Conservation (phyloP, 1,140 invertebrate genomes). For the Polypedilum vanderplanki region DNA sequence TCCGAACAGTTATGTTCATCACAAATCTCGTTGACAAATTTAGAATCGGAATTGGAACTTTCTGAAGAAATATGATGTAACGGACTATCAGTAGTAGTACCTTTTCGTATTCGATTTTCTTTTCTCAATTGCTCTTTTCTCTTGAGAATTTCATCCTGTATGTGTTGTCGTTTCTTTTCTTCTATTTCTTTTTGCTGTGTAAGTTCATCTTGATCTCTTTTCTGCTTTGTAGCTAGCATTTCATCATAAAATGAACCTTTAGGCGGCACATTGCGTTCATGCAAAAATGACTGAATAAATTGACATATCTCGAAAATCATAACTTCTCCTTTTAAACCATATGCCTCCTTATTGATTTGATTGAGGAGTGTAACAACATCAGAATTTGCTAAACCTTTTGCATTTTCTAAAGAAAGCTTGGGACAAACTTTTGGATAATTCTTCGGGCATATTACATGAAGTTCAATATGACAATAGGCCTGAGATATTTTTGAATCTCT, state of each 20-base stretch:
- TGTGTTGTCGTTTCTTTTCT: constrained; percentile 38
- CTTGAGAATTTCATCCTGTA: constrained; percentile 41
- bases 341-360: constrained; percentile 52
- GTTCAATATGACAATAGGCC: constrained; percentile 57
- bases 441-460: constrained; percentile 58
- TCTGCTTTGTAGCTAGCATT: constrained; percentile 61
- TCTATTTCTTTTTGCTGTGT: constrained; percentile 53
- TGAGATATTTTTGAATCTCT: constrained; percentile 55
- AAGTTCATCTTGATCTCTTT: constrained; percentile 52
- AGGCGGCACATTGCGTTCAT: constrained; percentile 63
- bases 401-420: constrained; percentile 39
- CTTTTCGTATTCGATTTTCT: constrained; percentile 36
- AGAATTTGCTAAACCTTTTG: constrained; percentile 60
- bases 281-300: constrained; percentile 59
- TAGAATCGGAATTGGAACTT: constrained; percentile 40
- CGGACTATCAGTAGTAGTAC: constrained; percentile 32
- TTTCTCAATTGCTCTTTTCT: constrained; percentile 42
- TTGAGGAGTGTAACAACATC: constrained; percentile 49
- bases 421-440: constrained; percentile 59
- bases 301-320: constrained; percentile 70
- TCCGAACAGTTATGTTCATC: constrained; percentile 40
- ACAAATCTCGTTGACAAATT: constrained; percentile 38
- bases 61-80: constrained; percentile 42
- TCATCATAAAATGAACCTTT: constrained; percentile 75
- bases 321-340: constrained; percentile 58